A percentile compares a stretch with the other conserved stretches of the same genome.
Evolutionary conservation across 2,797 vertebrate genomes (phyloP).

Genomic region (Urophycis tenuis): DNA sequence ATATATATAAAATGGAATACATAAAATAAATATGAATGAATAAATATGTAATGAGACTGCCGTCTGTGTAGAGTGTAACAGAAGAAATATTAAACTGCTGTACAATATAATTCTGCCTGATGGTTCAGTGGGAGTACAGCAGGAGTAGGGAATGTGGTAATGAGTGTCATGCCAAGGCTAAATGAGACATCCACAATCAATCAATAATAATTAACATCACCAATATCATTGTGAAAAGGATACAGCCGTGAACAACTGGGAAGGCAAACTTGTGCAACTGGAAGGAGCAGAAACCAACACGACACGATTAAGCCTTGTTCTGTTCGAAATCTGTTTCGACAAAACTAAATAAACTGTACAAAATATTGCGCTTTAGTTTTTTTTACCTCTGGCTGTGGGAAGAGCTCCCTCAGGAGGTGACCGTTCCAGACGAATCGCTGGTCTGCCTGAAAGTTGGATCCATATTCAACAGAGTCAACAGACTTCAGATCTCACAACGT

Average conservation of each 20-base stretch:
- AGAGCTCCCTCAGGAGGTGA: conserved; percentile 86
- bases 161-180: neutral
- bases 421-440: conserved; percentile 96
- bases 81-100: neutral
- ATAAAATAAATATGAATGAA: too few species aligned
- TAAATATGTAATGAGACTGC: too few species aligned
- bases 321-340: neutral
- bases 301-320: neutral
- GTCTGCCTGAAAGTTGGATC: conserved; percentile 76
- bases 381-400: conserved; percentile 86
- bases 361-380: neutral
- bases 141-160: neutral
- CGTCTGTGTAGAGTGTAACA: too few species aligned
- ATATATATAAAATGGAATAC: too few species aligned
- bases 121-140: conserved; percentile 6
- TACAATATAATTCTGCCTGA: conserved; percentile 1
- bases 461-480: neutral
- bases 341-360: neutral
- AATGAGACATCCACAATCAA: neutral
- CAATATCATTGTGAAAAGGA: conserved; percentile 50
- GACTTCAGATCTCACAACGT: neutral
- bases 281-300: conserved; percentile 11
- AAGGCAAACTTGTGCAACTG: conserved; percentile 72
- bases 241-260: conserved; percentile 73
- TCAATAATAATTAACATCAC: neutral